Base-by-base conservation (phyloP, 2,113 vertebrate genomes). In the Podarcis cretensis region DNA sequence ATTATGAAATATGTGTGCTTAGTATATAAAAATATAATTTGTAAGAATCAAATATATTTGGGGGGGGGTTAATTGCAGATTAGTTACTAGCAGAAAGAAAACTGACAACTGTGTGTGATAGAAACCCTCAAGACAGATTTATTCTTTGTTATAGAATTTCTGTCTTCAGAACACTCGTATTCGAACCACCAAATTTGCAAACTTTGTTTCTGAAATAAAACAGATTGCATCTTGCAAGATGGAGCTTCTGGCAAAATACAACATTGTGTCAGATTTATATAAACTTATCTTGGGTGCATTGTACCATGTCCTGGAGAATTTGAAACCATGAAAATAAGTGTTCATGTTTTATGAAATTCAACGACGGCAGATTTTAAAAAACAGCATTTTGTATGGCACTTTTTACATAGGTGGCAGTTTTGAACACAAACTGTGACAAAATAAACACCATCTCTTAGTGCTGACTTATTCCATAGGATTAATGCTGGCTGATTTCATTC, bases 381-480 rank as follows among this genome's bases (percentile, higher is more conserved):
- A 95, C 54, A 93, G 71, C 89, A 94, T 95, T 95, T 96, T 93
- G 87, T 89, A 92, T 92, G 93, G 92, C 88, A 86, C 78, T 93
- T 96, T 94, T 95, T 94, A 90, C 89, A 92, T 95, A 96, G 94
- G 97, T 98, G 97, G 97, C 96, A 97, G 96, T 97, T 98, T 97
- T 97, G 95, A 98, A 98, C 97, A 96, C 93, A 96, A 97, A 96
- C 94, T 80, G 96, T 97, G 97, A 96, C 97, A 97, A 98, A 98
- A 98, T 98, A 98, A 98, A 98, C 98, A 98, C 98, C 98, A 98
- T 98, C 98, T 98, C 98, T 97, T 98, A 95, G 92, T 97, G 96
- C 96, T 97, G 97, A 97, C 97, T 97, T 95, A 92, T 93, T 96
- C 96, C 89, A 83, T 91, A 91, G 96, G 88, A 94, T 96, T 97